phyloP scores from a whole-genome alignment of 2,113 vertebrate species.

The Antigone vipio region DNA sequence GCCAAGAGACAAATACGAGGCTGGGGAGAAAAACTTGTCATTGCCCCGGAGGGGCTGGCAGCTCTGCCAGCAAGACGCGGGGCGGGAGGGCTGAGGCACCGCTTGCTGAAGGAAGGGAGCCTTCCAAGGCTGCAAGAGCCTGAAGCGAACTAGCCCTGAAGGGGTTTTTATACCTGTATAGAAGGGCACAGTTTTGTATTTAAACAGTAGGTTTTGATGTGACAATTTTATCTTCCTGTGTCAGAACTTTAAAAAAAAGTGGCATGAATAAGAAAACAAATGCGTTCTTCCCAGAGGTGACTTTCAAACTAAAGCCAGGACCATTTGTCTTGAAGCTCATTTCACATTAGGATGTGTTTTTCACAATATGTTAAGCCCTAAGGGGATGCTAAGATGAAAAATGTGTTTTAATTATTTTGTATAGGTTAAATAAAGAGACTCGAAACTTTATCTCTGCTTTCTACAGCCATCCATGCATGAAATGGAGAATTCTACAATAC shows the following conservation, averaged over 20 bases:
- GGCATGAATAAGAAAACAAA: background rate
- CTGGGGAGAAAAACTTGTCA: background rate
- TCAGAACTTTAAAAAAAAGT: background rate
- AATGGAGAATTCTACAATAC: background rate
- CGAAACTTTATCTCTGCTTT: slow-evolving; percentile 32
- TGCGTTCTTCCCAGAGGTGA: slow-evolving; percentile 6
- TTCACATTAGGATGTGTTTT: background rate
- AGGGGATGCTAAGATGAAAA: slow-evolving; percentile 38
- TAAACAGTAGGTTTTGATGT: background rate
- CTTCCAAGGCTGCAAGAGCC: background rate
- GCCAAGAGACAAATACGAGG: background rate
- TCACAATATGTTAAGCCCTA: slow-evolving; percentile 3
- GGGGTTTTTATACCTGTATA: background rate
- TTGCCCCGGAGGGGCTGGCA: background rate
- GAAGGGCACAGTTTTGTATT: background rate
- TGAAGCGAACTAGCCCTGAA: background rate
- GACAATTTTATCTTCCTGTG: background rate
- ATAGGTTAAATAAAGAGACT: slow-evolving; percentile 23
- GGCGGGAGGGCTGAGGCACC: no score
- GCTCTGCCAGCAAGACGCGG: rapidly evolving
- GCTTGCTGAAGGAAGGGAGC: background rate
- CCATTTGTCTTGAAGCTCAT: slow-evolving; percentile 29
- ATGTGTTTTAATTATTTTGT: slow-evolving; percentile 34
- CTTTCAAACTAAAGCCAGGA: slow-evolving; percentile 7
- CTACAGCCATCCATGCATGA: background rate